Evolutionary conservation across 1,140 invertebrate species (phyloP).

Genomic region (Apis mellifera): Amel_HAv3.1 CM009931.2:18590001-18590500

Average conservation of each 20-base stretch:
- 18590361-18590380: constrained; percentile 59
- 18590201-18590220: constrained; percentile 55
- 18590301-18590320: constrained; percentile 11
- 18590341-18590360: constrained; percentile 52
- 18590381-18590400: constrained; percentile 66
- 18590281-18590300: neutral
- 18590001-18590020: constrained; percentile 26
- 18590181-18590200: constrained; percentile 46
- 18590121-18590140: constrained; percentile 33
- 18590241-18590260: neutral
- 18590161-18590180: constrained; percentile 31
- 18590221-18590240: constrained; percentile 48
- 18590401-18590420: constrained; percentile 69
- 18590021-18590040: constrained; percentile 31
- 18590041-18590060: constrained; percentile 34
- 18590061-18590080: constrained; percentile 37
- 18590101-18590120: constrained; percentile 39
- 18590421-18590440: constrained; percentile 70
- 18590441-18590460: constrained; percentile 47
- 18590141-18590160: constrained; percentile 40
- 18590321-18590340: constrained; percentile 58
- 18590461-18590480: neutral
- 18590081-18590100: constrained; percentile 23
- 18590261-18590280: neutral
- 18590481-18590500: no score